Conservation (phyloP, 2,797 vertebrate species). For the Knipowitschia caucasica region DNA sequence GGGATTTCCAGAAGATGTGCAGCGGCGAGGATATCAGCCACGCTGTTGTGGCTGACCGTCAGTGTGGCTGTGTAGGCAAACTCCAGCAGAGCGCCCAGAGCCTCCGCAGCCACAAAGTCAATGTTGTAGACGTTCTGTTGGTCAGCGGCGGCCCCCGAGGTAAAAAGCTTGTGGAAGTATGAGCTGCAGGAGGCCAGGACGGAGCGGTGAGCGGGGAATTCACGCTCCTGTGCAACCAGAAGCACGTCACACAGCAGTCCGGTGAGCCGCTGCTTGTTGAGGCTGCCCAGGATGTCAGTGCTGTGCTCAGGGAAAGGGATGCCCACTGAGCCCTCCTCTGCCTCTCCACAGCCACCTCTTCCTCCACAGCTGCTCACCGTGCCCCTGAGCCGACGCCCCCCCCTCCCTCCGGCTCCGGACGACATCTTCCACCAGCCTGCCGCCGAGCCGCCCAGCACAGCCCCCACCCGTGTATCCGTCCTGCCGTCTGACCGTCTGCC, state of each 20-base stretch:
- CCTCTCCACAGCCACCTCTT: constrained; percentile 63
- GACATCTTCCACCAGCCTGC: constrained; percentile 88
- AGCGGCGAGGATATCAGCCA: constrained; percentile 91
- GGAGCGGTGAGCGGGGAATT: constrained; percentile 97
- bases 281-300: constrained; percentile 90
- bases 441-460: constrained; percentile 83
- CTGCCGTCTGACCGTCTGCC: constrained; percentile 82
- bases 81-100: constrained; percentile 92
- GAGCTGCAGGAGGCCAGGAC: constrained; percentile 95
- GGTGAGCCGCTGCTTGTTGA: constrained; percentile 92
- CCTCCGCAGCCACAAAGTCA: constrained; percentile 91
- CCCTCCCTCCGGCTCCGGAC: constrained; percentile 82
- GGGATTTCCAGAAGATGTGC: constrained; percentile 92
- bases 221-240: constrained; percentile 87
- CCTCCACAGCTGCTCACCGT: constrained; percentile 59
- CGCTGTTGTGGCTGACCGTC: constrained; percentile 90
- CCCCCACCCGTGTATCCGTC: constrained; percentile 81
- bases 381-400: constrained; percentile 71
- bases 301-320: constrained; percentile 98
- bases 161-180: constrained; percentile 99
- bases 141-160: constrained; percentile 89
- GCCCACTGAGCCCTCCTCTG: constrained; percentile 93
- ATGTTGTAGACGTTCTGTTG: constrained; percentile 94
- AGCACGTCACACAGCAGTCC: constrained; percentile 94
- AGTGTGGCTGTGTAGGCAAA: constrained; percentile 98